phyloP scores from a whole-genome alignment of 2,888 invertebrate genomes.

The Spodoptera exigua region DNA sequence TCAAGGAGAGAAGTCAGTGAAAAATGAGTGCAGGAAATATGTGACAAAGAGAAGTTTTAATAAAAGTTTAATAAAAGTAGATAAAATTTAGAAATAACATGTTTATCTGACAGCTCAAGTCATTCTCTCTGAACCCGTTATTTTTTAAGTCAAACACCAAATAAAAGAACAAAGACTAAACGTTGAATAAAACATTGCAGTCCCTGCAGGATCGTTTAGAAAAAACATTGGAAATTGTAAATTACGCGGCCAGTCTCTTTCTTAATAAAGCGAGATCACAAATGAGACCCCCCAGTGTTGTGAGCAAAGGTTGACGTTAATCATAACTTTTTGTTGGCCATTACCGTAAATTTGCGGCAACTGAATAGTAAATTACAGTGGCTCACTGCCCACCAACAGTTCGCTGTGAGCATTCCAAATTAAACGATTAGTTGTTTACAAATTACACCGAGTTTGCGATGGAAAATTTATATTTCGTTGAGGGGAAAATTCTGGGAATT shows the following conservation, averaged over 20 bases:
- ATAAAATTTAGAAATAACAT: no score
- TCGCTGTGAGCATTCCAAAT: conserved; percentile 11
- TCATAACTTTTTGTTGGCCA: conserved; percentile 74
- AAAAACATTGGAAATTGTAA: conserved; percentile 22
- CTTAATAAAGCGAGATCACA: conserved; percentile 46
- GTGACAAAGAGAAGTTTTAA: no score
- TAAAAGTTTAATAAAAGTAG: no score
- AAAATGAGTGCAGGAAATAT: no score
- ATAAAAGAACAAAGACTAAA: conserved; percentile 17
- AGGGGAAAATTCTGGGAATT: no score
- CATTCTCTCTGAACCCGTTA: no score
- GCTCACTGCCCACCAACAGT: conserved; percentile 26
- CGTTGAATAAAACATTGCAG: conserved; percentile 23
- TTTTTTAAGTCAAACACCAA: conserved; percentile 1
- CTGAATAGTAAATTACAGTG: conserved; percentile 58
- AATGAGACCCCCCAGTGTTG: conserved; percentile 55
- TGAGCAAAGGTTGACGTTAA: conserved; percentile 58
- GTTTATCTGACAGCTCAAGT: no score
- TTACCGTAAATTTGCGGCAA: conserved; percentile 71
- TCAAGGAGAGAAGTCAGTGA: no score
- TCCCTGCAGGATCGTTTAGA: conserved; percentile 1
- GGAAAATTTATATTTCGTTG: neutral
- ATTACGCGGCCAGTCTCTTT: conserved; percentile 12
- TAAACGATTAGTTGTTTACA: conserved; percentile 1
- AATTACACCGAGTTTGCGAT: neutral